Base-by-base conservation (phyloP, 1,140 invertebrate species). In the Odontomachus brunneus region DNA sequence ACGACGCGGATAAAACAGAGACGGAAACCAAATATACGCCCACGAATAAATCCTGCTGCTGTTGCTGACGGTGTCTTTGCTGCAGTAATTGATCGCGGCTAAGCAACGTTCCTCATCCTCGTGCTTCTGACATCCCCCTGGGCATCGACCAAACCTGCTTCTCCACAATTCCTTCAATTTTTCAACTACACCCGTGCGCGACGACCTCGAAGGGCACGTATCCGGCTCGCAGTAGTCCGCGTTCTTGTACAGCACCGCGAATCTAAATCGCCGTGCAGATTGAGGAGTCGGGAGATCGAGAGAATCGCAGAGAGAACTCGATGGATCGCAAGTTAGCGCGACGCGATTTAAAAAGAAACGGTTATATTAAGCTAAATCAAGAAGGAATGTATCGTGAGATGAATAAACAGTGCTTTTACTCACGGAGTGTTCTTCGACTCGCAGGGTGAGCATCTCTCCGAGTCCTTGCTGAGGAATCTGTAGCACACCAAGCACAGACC, bases 161-260 rank as follows among this genome's bases (percentile, higher is more conserved):
- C 38, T 88, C 84, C 88, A 91, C 74, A 85, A 89, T 29, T 86
- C 75, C 26, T 85, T 88, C 5, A 89, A 33, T 63, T 83, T 89
- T 17, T 82, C 26, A 19, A 73, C 5, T 12, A 82, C 33, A 2
- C 82, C 67, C 65, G 86, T 86, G 3, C 51, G 71, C 3, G 63
- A 51, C 2, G n/a, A 15, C 7, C 33, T 78, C 19, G 83, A 83
- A 1, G 57, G 14, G 19, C 87, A 83, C 0, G 48, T 88, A 12
- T 89, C 87, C 7, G 69, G 14, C 11, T 89, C 53, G n/a, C 89
- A 89, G 33, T 87, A 93, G 9, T 91, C 87, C 1, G 51, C 62
- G 65, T 92, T 92, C 29, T 89, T 71, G 38, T 91, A 92, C 12
- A 92, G 69, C 59, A 89, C 83, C 19, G 84, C 84, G 15, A 90